Conservation (phyloP, 2,888 invertebrate genomes). For the Eupithecia exiguata region DNA sequence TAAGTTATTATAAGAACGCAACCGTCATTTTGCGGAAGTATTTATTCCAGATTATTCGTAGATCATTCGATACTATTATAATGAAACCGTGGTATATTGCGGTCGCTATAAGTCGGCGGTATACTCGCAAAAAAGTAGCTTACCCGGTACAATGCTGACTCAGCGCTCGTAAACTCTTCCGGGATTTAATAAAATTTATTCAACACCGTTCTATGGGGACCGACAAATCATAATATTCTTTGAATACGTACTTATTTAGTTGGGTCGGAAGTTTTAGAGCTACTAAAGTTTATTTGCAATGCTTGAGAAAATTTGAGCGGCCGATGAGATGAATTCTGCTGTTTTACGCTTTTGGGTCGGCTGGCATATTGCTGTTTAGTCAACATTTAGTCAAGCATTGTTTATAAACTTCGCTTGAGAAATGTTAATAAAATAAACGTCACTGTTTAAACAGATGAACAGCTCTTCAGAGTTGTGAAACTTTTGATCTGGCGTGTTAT, state of each 20-base stretch:
- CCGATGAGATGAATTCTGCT: conserved; percentile 47
- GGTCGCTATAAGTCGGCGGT: not conserved
- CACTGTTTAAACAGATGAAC: conserved; percentile 19
- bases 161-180: conserved; percentile 76
- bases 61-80: not conserved
- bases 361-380: conserved; percentile 41
- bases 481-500: conserved; percentile 15
- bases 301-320: conserved; percentile 58
- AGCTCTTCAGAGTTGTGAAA: conserved; percentile 9
- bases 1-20: not conserved
- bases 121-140: conserved; percentile 54
- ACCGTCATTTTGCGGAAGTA: not conserved
- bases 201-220: conserved; percentile 73
- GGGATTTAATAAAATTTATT: conserved; percentile 82
- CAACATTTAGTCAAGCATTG: conserved; percentile 33
- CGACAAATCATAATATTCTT: conserved; percentile 80
- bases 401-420: conserved; percentile 29
- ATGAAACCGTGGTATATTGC: not conserved
- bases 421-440: conserved; percentile 23
- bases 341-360: conserved; percentile 42
- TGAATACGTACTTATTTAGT: conserved; percentile 80
- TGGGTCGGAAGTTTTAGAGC: conserved; percentile 74
- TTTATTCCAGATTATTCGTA: not conserved
- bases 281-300: conserved; percentile 75
- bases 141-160: conserved; percentile 69